These are phyloP conservation scores for Bellardia bayeri DNA, from an alignment of 2,888 invertebrate species.

Conservation along the genomic window DNA sequence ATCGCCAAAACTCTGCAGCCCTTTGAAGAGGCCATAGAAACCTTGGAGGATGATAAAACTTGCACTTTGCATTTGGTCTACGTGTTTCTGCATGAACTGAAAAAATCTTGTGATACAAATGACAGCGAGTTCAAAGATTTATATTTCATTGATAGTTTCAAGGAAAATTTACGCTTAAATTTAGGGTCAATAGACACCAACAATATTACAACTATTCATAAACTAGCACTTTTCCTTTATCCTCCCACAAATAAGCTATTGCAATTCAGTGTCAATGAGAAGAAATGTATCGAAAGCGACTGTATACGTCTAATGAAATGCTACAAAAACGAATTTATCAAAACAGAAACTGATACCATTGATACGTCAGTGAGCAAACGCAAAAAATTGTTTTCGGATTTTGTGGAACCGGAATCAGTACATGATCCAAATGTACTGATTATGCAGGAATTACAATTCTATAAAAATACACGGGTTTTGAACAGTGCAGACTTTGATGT, in stretches of 20 bases:
- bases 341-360: not conserved
- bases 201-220: constrained; percentile 26
- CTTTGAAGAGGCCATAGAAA: constrained; percentile 36
- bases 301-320: constrained; percentile 31
- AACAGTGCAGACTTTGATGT: constrained; percentile 48
- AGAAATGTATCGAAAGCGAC: constrained; percentile 3
- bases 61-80: constrained; percentile 33
- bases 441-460: constrained; percentile 25
- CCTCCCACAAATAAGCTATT: constrained; percentile 41
- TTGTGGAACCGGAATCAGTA: not conserved
- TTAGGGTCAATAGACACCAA: not conserved
- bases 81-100: constrained; percentile 34
- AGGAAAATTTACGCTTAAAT: not conserved
- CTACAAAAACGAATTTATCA: not conserved
- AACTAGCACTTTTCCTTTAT: constrained; percentile 45
- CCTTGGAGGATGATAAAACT: not conserved
- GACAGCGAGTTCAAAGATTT: not conserved
- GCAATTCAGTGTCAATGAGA: constrained; percentile 9
- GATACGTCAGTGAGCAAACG: not conserved
- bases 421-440: constrained; percentile 14
- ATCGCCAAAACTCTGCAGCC: not conserved
- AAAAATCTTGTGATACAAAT: constrained; percentile 30
- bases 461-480: constrained; percentile 24
- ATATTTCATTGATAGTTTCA: not conserved
- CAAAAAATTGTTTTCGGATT: constrained; percentile 41